Base-by-base conservation (phyloP, 92 coral and sea anemone species). In the Palythoa grandis region DNA sequence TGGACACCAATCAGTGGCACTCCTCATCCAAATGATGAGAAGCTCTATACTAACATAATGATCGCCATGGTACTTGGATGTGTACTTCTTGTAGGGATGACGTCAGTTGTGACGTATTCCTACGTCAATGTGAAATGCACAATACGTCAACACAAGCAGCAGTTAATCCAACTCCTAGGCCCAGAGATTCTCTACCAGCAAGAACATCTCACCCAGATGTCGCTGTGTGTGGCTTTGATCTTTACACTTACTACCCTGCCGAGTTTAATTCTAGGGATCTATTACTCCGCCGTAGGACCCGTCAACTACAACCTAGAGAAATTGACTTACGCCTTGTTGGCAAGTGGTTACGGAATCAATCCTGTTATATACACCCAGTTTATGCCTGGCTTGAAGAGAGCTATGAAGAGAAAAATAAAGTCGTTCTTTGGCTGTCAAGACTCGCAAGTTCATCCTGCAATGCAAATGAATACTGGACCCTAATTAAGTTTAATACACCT, bases 391-490 rank as follows among this genome's bases (percentile, higher is more conserved):
- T 23, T 76, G 22, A 54, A 68, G 82, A 19, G 50, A 35, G 82
- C 82, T 16, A 76, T 76, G 82, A 76, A 54, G 39, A 76, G 82
- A 25, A 76, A 76, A 29, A 57, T 76, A 19, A 53, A 54, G 43
- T 52, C 68, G 5, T 29, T 76, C 20, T 76, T 76, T 76, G 82
- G 68, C 11, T 76, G 82, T 76, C 82, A 54, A 22, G 82, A 15
- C 48, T 22, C 61, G 13, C 82, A 76, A 54, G 82, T 56, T 76
- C 82, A 76, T 29, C 82, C 82, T 2, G 82, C 47, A 24, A 76
- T 76, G 82, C 82, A 76, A 76, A 15, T 76, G 82, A 76, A 76
- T 25, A 54, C 82, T 29, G 82, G 67, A 16, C 74, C 74, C 5
- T 37, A 29, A 69, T 25, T 25, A 37, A 15, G 19, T 11, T 58